phyloP scores from a whole-genome alignment of 2,113 vertebrate species.

The Corythornis madagascariensis region DNA sequence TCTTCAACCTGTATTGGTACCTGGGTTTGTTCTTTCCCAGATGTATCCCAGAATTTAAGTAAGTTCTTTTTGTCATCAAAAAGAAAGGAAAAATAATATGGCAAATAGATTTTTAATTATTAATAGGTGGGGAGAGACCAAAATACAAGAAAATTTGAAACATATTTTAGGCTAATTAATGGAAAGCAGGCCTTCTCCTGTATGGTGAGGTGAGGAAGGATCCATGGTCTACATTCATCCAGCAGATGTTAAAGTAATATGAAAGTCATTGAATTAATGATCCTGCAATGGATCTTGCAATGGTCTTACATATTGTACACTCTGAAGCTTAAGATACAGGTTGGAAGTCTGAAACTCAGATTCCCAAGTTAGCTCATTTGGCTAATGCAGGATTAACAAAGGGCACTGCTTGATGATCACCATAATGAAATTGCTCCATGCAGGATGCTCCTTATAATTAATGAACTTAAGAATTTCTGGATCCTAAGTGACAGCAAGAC shows the following conservation, averaged over 20 bases:
- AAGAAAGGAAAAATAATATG: neutral
- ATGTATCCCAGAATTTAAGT: neutral
- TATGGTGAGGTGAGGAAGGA: neutral
- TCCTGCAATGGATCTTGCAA: too few relatives aligned
- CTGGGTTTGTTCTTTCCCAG: too few relatives aligned
- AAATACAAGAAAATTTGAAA: neutral
- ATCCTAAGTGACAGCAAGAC: slow-evolving; percentile 14
- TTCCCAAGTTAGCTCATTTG: neutral
- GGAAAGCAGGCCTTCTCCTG: neutral
- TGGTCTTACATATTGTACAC: neutral
- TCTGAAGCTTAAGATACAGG: neutral
- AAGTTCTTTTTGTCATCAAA: neutral
- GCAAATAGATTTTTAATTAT: neutral
- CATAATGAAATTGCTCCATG: neutral
- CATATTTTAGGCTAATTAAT: neutral
- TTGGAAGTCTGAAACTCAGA: neutral
- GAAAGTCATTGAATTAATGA: neutral
- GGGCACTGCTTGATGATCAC: slow-evolving; percentile 8
- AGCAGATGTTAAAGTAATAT: neutral
- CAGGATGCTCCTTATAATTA: slow-evolving; percentile 35
- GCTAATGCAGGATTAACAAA: neutral
- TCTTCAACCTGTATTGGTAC: too few relatives aligned
- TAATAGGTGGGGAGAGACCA: neutral
- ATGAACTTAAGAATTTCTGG: slow-evolving; percentile 38
- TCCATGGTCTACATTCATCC: neutral